Evolutionary conservation across 1,140 invertebrate species (phyloP), one percentile per base, ranked within the genome.

Genomic region (Agrilus planipennis): DNA sequence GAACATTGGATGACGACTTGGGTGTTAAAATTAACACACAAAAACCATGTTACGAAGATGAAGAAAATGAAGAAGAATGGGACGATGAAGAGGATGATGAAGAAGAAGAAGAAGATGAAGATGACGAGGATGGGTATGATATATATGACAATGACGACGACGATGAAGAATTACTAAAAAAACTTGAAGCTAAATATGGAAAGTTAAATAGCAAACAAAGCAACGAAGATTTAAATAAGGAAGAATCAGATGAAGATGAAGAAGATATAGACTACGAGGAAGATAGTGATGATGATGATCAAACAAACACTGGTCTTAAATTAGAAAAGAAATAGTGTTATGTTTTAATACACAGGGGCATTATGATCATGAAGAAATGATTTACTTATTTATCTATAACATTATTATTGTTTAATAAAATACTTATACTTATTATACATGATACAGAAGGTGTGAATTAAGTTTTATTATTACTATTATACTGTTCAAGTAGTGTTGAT

Each of bases 111-210:
- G 62, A 63, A 42, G 45, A 58, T 3, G 63, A 65, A 28, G 57
- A 53, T 20, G 64, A 67, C 22, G 70, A 72, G 21, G 67, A 68
- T 20, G 70, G 70, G 44, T 63, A 69, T 9, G 70, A 74, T 51
- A 69, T 77, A 51, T 67, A 73, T 44, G 66, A 72, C 49, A 30
- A 16, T 30, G 25, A 31, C 23, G 72, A 75, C 42, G 62, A 69
- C 27, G 65, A 82, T 57, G 66, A 67, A 2, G 77, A 80, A 48
- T 60, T 81, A 19, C 66, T 81, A 49, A 76, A 67, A 49, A 72
- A 76, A 52, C 55, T 82, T 27, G 77, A 81, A 60, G 76, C 70
- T 14, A 81, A 77, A 66, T 81, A 81, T 57, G 79, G 79, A 30
- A 76, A 75, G 46, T 60, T 82, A 34, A 67, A 72, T 17, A n/a